phyloP scores from a whole-genome alignment of 2,888 invertebrate species.

The Caenorhabditis doughertyi region DNA sequence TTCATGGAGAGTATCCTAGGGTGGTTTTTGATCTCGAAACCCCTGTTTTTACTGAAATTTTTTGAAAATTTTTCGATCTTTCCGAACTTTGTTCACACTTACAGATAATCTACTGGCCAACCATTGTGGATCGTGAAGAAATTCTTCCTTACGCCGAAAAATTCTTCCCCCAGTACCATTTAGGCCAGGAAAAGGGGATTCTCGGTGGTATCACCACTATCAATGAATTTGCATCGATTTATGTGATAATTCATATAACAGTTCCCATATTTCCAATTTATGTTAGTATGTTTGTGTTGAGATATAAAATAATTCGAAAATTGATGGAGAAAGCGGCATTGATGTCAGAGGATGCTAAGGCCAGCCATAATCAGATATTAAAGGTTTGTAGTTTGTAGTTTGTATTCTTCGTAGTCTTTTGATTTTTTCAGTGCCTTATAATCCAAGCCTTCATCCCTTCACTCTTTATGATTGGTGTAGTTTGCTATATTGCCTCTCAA shows the following conservation, averaged over 20 bases:
- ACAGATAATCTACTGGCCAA: slow-evolving; percentile 36
- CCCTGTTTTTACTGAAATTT: too few species aligned
- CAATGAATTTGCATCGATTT: slow-evolving; percentile 18
- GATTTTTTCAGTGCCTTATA: slow-evolving; percentile 37
- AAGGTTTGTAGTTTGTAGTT: background rate
- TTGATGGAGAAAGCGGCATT: slow-evolving; percentile 29
- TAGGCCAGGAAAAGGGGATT: background rate
- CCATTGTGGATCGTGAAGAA: background rate
- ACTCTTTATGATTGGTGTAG: slow-evolving; percentile 19
- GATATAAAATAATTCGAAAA: slow-evolving; percentile 42
- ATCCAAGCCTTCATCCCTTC: slow-evolving; percentile 51
- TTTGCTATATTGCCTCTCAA: slow-evolving; percentile 17
- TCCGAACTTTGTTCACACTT: too few species aligned
- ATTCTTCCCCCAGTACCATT: slow-evolving; percentile 36
- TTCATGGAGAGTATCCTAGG: background rate
- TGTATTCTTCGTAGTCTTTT: too few species aligned
- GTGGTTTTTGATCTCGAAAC: too few species aligned
- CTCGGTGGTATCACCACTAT: slow-evolving; percentile 21
- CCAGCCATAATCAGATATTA: slow-evolving; percentile 43
- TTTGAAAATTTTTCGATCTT: background rate
- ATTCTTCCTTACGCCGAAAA: slow-evolving; percentile 22
- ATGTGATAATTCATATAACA: slow-evolving; percentile 21
- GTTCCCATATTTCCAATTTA: slow-evolving; percentile 51
- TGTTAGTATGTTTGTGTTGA: slow-evolving; percentile 34
- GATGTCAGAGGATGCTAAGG: slow-evolving; percentile 34